Evolutionary conservation across 2,888 invertebrate species (phyloP), one percentile per base, ranked within the genome.

Genomic region (Gryllus longicercus): DNA sequence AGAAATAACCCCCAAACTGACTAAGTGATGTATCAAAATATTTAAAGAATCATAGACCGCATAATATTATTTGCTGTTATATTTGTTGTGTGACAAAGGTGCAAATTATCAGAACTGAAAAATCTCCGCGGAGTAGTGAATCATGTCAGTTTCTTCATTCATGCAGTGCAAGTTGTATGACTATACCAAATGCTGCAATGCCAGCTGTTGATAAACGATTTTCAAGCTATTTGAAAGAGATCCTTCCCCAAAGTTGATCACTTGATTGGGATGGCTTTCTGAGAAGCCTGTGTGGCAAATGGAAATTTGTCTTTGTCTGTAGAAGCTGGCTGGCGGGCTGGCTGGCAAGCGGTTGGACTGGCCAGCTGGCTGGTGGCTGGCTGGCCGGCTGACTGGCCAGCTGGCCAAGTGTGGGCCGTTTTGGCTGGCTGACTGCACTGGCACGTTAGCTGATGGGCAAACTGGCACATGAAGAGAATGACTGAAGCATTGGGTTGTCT

Each of bases 41-140:
- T 79, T 81, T 79, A 81, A 38, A 82, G 80, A 81, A 80, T 81
- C 81, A 82, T 82, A 82, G 82, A 82, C 63, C 63, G 63, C 63
- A n/a, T 63, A 76, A 82, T 82, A 82, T 83, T 83, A 83, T 82
- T 82, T 82, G 83, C 83, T 83, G 83, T 83, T 83, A 83, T 83
- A 83, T 83, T 82, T 83, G 82, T 83, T 83, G 83, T 83, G 83
- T 82, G 82, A 82, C 80, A 80, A 83, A 81, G 82, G 82, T 82
- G 83, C 81, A 81, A 81, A 77, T 80, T 81, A 77, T 75, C 79
- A 50, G 79, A 51, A 79, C 80, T 79, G 50, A 74, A 77, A 78
- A 75, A 51, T 80, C 75, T 80, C 50, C 51, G 75, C 49, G 75
- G 75, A 77, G 77, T 25, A 77, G 49, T 77, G 49, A 50, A 79